phyloP scores from a whole-genome alignment of 2,888 invertebrate genomes.

The Tanytarsus gracilentus region DNA sequence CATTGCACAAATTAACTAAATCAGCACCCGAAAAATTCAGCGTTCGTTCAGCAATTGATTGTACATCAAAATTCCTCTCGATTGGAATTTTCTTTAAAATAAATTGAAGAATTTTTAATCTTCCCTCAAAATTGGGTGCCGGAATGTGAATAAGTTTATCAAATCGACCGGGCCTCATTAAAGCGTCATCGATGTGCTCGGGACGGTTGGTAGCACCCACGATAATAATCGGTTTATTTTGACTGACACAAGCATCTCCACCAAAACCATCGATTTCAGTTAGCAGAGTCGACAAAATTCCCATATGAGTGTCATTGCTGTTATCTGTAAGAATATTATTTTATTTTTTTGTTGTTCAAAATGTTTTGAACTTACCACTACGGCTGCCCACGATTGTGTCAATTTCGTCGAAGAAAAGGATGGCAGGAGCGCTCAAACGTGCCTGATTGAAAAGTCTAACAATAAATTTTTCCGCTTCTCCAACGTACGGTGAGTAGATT shows the following conservation, averaged over 20 bases:
- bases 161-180: slow-evolving; percentile 54
- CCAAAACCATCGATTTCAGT: slow-evolving; percentile 60
- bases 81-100: slow-evolving; percentile 45
- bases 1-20: slow-evolving; percentile 49
- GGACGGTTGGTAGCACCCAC: slow-evolving; percentile 59
- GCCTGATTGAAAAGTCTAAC: slow-evolving; percentile 51
- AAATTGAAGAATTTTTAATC: slow-evolving; percentile 44
- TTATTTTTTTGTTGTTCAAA: too few species aligned
- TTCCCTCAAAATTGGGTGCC: slow-evolving; percentile 48
- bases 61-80: slow-evolving; percentile 40
- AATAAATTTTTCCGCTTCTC: slow-evolving; percentile 53
- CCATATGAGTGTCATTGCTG: slow-evolving; percentile 46
- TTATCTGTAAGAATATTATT: slow-evolving; percentile 32
- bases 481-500: slow-evolving; percentile 56
- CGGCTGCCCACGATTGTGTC: slow-evolving; percentile 45
- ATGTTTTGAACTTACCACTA: too few species aligned
- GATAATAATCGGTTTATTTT: slow-evolving; percentile 43
- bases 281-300: slow-evolving; percentile 52
- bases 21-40: slow-evolving; percentile 48
- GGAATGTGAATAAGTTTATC: slow-evolving; percentile 54
- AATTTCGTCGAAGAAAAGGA: slow-evolving; percentile 57
- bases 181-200: slow-evolving; percentile 52
- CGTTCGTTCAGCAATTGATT: slow-evolving; percentile 44
- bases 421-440: slow-evolving; percentile 49
- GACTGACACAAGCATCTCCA: slow-evolving; percentile 25